Percentiles rank a stretch among this genome's conserved stretches.
Conservation (phyloP, 2,113 vertebrate genomes). For the Arothron firmamentum region DNA sequence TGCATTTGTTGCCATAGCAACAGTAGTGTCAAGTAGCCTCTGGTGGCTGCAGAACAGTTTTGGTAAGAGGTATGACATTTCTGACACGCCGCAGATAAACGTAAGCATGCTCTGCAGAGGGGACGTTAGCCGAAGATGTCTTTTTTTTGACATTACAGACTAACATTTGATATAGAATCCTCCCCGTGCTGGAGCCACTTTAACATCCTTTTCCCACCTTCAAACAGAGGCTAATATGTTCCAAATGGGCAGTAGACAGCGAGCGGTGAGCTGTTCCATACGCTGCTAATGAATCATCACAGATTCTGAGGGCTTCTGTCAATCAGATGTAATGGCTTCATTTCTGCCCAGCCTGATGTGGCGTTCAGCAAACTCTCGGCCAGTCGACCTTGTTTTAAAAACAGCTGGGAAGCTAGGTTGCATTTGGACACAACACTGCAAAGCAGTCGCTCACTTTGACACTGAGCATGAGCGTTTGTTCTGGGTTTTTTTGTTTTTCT, state of each 20-base stretch:
- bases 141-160: too few species aligned
- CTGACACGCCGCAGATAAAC: too few species aligned
- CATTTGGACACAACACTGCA: slow-evolving; percentile 28
- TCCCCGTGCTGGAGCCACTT: background rate
- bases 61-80: background rate
- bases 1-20: background rate
- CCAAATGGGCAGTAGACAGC: slow-evolving; percentile 12
- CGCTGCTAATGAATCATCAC: slow-evolving; percentile 60
- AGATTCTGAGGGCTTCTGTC: slow-evolving; percentile 59
- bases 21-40: background rate
- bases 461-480: slow-evolving; percentile 6
- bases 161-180: too few species aligned
- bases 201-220: background rate
- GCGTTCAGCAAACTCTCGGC: slow-evolving; percentile 63
- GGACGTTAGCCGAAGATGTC: too few species aligned
- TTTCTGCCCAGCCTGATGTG: slow-evolving; percentile 56
- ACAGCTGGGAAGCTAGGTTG: slow-evolving; percentile 32
- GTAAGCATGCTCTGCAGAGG: too few species aligned
- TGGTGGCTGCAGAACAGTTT: background rate
- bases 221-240: slow-evolving; percentile 14
- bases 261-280: slow-evolving; percentile 22
- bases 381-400: slow-evolving; percentile 61
- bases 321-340: slow-evolving; percentile 64
- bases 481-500: slow-evolving; percentile 29
- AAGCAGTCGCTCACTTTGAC: slow-evolving; percentile 29